These are phyloP conservation scores for Platanista minor DNA, from an alignment of 2,113 vertebrate genomes.

Conservation along the genomic window DNA sequence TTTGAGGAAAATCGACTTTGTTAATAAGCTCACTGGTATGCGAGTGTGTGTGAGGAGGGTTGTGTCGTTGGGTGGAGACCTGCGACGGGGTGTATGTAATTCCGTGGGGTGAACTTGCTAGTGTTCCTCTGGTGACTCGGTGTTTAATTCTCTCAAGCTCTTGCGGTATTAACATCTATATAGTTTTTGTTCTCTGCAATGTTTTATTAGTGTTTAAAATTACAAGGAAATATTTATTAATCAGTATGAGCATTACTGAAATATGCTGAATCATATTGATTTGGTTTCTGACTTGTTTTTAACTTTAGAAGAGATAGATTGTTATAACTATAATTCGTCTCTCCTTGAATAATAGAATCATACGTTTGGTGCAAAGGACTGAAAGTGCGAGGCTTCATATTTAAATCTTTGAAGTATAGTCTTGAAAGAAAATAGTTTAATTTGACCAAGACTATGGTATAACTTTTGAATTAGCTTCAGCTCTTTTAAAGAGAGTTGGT, in stretches of 20 bases:
- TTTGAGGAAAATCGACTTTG: slow-evolving; percentile 23
- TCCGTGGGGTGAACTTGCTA: neutral
- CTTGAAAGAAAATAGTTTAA: slow-evolving; percentile 46
- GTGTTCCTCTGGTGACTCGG: neutral
- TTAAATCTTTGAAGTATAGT: slow-evolving; percentile 48
- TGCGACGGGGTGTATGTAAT: neutral
- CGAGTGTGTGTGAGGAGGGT: neutral
- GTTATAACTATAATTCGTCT: slow-evolving; percentile 21
- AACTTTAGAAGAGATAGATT: slow-evolving; percentile 8
- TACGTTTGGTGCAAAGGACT: neutral
- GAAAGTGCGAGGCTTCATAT: neutral
- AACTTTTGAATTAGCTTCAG: slow-evolving; percentile 28
- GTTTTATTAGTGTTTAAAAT: slow-evolving; percentile 17
- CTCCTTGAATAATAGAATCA: slow-evolving; percentile 24
- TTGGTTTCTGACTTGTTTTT: slow-evolving; percentile 28
- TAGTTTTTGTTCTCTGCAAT: neutral
- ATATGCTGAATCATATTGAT: neutral
- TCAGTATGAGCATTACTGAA: neutral
- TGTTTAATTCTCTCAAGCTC: neutral
- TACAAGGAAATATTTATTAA: slow-evolving; percentile 15
- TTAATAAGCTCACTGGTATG: neutral
- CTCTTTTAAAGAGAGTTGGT: neutral
- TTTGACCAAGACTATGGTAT: slow-evolving; percentile 21
- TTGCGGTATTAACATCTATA: neutral
- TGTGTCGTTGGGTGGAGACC: too few relatives aligned